These are phyloP conservation scores for Myodes glareolus DNA, from an alignment of 2,113 vertebrate genomes.

Conservation along the genomic window DNA sequence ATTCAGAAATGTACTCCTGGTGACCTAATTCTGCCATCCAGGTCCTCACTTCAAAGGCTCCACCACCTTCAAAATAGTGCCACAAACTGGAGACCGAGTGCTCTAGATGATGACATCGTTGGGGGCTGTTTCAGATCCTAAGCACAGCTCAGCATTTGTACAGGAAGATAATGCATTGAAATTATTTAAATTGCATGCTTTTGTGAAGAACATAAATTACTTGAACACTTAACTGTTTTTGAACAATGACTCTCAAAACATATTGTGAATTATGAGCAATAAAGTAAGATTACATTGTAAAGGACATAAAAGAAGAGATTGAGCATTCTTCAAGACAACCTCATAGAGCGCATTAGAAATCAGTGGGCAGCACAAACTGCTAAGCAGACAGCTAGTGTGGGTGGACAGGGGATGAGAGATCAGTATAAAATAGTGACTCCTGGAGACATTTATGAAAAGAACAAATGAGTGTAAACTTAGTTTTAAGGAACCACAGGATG, in stretches of 20 bases:
- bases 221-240: conserved; percentile 58
- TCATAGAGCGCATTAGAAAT: background rate
- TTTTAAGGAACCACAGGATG: conserved; percentile 5
- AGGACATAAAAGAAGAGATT: conserved; percentile 40
- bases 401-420: conserved; percentile 13
- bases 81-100: background rate
- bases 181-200: conserved; percentile 17
- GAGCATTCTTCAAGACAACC: background rate
- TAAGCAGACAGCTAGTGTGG: conserved; percentile 37
- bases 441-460: conserved; percentile 59
- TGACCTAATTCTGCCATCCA: background rate
- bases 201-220: conserved; percentile 43
- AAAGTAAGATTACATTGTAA: background rate
- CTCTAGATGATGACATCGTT: background rate
- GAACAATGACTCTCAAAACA: background rate
- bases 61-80: background rate
- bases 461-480: conserved; percentile 60
- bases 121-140: background rate
- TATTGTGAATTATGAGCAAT: conserved; percentile 16
- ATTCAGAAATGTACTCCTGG: background rate
- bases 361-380: background rate
- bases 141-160: background rate
- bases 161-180: conserved; percentile 32
- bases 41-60: background rate
- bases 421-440: background rate